phyloP scores from a whole-genome alignment of 2,888 invertebrate genomes.

The Cheilosia urbana region DNA sequence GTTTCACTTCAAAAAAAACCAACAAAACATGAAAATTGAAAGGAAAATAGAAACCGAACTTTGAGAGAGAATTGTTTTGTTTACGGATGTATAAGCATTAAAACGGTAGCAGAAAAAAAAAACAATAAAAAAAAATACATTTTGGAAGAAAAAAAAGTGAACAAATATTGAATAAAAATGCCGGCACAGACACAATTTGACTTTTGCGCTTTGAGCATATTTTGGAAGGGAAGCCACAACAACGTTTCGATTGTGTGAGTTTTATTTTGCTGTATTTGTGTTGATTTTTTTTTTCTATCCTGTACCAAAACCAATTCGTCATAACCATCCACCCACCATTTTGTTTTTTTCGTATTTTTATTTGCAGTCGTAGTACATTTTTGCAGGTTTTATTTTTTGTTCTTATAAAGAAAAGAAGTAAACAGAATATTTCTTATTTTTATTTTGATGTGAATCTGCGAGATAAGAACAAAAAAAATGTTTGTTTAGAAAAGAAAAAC shows the following conservation, averaged over 20 bases:
- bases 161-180: conserved; percentile 62
- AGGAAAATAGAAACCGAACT: conserved; percentile 69
- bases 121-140: conserved; percentile 43
- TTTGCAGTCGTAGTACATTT: conserved; percentile 41
- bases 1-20: conserved; percentile 44
- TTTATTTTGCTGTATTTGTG: conserved; percentile 32
- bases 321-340: conserved; percentile 74
- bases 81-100: conserved; percentile 73
- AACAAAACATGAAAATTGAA: conserved; percentile 44
- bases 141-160: conserved; percentile 20
- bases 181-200: conserved; percentile 59
- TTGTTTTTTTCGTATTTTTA: conserved; percentile 57
- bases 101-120: conserved; percentile 36
- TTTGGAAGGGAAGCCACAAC: conserved; percentile 18
- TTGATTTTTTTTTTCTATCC: conserved; percentile 41
- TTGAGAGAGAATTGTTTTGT: conserved; percentile 73
- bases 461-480: conserved; percentile 22
- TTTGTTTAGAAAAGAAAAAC: conserved; percentile 46
- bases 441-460: conserved; percentile 55
- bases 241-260: conserved; percentile 51
- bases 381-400: conserved; percentile 6
- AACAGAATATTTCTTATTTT: conserved; percentile 32
- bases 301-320: conserved; percentile 51
- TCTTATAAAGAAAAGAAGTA: conserved; percentile 13
- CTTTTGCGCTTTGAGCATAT: conserved; percentile 62